Percentiles rank a stretch among this genome's conserved stretches.
These are phyloP conservation scores for Luperina nickerlii DNA, from an alignment of 2,888 invertebrate species.

Conservation along the genomic window DNA sequence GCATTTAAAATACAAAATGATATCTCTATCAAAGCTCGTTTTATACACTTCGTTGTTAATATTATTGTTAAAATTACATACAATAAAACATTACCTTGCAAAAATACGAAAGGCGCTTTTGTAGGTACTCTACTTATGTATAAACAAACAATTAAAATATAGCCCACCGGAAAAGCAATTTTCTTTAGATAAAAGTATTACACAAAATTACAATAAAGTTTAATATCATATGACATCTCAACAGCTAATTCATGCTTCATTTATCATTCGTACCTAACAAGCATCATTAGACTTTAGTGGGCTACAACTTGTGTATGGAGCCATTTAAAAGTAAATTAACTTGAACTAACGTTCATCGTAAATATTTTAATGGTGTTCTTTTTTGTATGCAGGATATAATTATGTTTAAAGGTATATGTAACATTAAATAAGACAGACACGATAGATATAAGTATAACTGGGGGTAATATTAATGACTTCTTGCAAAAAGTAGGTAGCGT, in stretches of 20 bases:
- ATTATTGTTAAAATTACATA: neutral
- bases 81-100: neutral
- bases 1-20: neutral
- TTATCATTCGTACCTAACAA: constrained; percentile 78
- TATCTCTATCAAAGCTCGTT: neutral
- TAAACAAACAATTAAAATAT: neutral
- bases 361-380: constrained; percentile 4
- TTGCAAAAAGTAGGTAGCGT: neutral
- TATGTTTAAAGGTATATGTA: neutral
- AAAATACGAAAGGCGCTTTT: neutral
- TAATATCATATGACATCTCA: constrained; percentile 30
- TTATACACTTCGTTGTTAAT: neutral
- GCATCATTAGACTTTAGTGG: constrained; percentile 75
- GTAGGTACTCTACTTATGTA: no score
- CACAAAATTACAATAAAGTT: neutral
- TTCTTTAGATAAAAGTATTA: constrained; percentile 15
- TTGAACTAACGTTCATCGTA: constrained; percentile 54
- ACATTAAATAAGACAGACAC: neutral
- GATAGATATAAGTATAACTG: neutral
- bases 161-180: neutral
- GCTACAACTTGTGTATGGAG: constrained; percentile 70
- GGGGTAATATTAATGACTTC: neutral
- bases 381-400: constrained; percentile 12
- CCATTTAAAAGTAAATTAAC: constrained; percentile 74
- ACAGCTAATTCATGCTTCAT: constrained; percentile 75